Evolutionary conservation across 1,140 invertebrate species (phyloP).

Genomic region (Caenorhabditis remanei): DNA sequence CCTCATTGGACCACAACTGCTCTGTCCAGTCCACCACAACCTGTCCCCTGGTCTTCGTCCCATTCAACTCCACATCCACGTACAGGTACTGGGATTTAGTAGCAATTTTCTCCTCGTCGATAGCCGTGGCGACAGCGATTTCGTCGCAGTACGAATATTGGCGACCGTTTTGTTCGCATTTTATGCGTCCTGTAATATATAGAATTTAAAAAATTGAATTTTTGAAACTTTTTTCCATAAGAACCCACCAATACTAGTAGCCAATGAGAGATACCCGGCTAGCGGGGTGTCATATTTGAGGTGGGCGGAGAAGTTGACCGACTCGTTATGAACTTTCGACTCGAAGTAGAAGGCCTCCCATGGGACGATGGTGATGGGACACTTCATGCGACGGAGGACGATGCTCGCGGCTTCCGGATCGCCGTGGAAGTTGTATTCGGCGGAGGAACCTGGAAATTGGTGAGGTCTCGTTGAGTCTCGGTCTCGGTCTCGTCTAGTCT

Average conservation of each 20-base stretch:
- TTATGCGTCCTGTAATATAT: slow-evolving; percentile 64
- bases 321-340: slow-evolving; percentile 51
- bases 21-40: slow-evolving; percentile 75
- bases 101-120: slow-evolving; percentile 71
- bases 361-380: slow-evolving; percentile 80
- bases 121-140: slow-evolving; percentile 73
- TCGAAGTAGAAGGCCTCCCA: slow-evolving; percentile 77
- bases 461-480: too few species aligned
- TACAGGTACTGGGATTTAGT: slow-evolving; percentile 67
- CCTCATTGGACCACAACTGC: slow-evolving; percentile 68
- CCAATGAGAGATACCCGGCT: slow-evolving; percentile 71
- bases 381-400: slow-evolving; percentile 88
- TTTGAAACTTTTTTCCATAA: background rate
- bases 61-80: slow-evolving; percentile 73
- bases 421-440: slow-evolving; percentile 86
- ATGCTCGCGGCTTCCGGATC: slow-evolving; percentile 87
- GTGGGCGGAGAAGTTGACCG: slow-evolving; percentile 75
- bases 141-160: slow-evolving; percentile 76
- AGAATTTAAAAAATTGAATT: background rate
- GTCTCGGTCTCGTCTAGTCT: background rate
- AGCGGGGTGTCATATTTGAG: slow-evolving; percentile 71
- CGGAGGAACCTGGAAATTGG: slow-evolving; percentile 80
- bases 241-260: slow-evolving; percentile 62
- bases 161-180: slow-evolving; percentile 64
- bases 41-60: slow-evolving; percentile 72